These are phyloP conservation scores for Sebastiscus albofasciatus DNA, from an alignment of 2,797 vertebrate genomes.

Conservation along the genomic window DNA sequence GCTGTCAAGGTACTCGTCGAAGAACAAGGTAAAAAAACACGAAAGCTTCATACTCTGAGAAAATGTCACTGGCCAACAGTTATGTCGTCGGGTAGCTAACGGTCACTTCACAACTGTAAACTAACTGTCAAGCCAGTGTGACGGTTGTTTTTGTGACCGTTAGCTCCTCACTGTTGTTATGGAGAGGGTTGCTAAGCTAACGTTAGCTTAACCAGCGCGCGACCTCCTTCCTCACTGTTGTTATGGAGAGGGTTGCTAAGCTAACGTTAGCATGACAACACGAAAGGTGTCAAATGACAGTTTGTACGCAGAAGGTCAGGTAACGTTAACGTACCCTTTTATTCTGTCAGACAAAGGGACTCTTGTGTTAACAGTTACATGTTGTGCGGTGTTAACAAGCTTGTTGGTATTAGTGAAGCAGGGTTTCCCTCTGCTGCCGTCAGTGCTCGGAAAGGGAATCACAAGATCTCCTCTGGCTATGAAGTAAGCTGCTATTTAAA, in stretches of 20 bases:
- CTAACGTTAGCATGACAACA: background rate
- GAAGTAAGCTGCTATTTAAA: constrained; percentile 59
- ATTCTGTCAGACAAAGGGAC: background rate
- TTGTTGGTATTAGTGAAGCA: background rate
- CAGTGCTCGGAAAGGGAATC: background rate
- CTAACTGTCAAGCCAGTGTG: background rate
- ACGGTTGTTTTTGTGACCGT: background rate
- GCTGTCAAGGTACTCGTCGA: constrained; percentile 13
- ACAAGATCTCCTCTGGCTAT: background rate
- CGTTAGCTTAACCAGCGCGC: background rate
- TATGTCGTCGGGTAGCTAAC: background rate
- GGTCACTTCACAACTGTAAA: background rate
- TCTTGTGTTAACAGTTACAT: background rate
- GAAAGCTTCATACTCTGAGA: background rate
- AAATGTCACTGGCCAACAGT: too few relatives aligned
- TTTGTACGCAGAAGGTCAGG: background rate
- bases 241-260: background rate
- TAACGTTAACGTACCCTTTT: background rate
- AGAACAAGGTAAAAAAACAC: constrained; percentile 51
- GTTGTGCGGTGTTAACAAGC: background rate
- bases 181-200: background rate
- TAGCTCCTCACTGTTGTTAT: background rate
- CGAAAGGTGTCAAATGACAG: background rate
- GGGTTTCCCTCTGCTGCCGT: background rate
- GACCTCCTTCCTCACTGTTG: background rate